phyloP scores from a whole-genome alignment of 2,797 vertebrate species.

The Pangasius sanitwongsei region DNA sequence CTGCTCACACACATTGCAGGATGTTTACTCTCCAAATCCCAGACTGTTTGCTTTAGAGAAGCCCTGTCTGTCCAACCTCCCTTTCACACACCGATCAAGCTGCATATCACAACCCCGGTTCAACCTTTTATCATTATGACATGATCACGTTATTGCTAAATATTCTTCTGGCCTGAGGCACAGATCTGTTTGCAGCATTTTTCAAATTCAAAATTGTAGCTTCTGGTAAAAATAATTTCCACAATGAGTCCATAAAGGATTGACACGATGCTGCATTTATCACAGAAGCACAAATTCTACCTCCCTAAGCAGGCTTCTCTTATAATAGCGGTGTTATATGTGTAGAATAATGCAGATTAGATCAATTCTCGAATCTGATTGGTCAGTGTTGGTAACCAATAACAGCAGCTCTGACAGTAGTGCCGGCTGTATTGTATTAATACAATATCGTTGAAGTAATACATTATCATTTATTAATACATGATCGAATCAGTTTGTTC shows the following conservation, averaged over 20 bases:
- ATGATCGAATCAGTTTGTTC: too few relatives aligned
- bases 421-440: not conserved
- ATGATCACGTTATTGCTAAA: not conserved
- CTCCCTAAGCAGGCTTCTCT: not conserved
- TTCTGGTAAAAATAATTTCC: not conserved
- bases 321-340: not conserved
- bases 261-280: not conserved
- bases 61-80: slow-evolving; percentile 46
- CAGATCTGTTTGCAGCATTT: not conserved
- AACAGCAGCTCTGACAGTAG: not conserved
- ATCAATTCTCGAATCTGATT: not conserved
- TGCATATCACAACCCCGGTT: not conserved
- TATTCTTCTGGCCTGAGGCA: not conserved
- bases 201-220: not conserved
- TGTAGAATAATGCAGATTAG: not conserved
- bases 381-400: not conserved
- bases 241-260: not conserved
- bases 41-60: slow-evolving; percentile 67
- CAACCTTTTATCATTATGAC: not conserved
- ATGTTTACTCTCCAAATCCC: slow-evolving; percentile 65
- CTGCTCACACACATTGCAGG: slow-evolving; percentile 41
- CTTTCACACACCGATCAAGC: slow-evolving; percentile 41
- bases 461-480: not conserved
- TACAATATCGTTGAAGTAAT: not conserved
- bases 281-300: not conserved